phyloP scores from a whole-genome alignment of 2,113 vertebrate genomes.

The Ictalurus furcatus region DNA sequence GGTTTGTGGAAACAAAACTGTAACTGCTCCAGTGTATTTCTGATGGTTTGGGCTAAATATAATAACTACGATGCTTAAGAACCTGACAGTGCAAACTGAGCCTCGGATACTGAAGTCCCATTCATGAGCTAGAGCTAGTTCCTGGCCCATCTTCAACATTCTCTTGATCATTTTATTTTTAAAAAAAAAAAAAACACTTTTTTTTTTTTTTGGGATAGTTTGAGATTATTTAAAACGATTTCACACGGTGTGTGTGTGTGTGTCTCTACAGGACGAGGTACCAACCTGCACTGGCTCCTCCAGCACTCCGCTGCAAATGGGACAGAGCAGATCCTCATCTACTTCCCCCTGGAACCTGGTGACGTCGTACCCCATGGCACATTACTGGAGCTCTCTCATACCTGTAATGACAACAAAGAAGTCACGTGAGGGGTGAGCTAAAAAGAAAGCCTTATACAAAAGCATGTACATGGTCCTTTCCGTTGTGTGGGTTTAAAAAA shows the following conservation, averaged over 20 bases:
- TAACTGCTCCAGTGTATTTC: neutral
- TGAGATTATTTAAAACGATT: neutral
- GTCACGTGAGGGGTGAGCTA: neutral
- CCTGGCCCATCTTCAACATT: neutral
- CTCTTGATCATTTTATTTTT: neutral
- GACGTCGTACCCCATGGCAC: constrained; percentile 99
- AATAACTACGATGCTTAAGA: neutral
- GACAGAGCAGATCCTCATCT: constrained; percentile 97
- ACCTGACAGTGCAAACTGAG: neutral
- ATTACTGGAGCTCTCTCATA: constrained; percentile 77
- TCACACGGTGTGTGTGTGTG: neutral
- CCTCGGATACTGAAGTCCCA: neutral
- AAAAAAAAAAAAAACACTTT: neutral
- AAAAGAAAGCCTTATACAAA: neutral
- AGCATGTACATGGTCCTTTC: neutral
- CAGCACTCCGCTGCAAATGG: constrained; percentile 96
- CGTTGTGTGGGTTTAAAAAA: neutral
- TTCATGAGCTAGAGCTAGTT: neutral
- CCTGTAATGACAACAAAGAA: constrained; percentile 44
- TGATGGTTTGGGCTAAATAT: neutral
- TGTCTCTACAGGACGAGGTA: neutral
- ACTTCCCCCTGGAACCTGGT: constrained; percentile 97
- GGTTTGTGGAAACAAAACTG: neutral
- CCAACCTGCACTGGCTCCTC: constrained; percentile 96
- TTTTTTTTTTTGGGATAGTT: neutral